Evolutionary conservation across 1,140 invertebrate species (phyloP), one percentile per base, ranked within the genome.

Genomic region (Drosophila albomicans): DNA sequence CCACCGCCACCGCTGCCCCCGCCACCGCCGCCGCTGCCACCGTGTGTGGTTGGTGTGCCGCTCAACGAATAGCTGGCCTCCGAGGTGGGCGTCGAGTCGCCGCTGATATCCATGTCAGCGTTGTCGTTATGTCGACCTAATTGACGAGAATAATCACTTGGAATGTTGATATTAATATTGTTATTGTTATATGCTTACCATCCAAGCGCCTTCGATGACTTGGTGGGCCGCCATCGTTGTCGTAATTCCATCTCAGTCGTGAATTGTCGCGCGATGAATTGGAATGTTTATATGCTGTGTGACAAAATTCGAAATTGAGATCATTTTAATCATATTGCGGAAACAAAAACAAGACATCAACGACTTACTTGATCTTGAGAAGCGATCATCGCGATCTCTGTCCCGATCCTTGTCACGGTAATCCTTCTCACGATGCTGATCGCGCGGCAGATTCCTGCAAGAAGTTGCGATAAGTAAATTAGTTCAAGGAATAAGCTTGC

Each of bases 31-130:
- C 76, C 70, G 32, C 66, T 58, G 35, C 82, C 79, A 28, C 79
- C 73, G 35, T 91, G 86, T 51, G 92, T 70, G 63, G 82, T 92
- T 74, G 87, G 80, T 73, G 92, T 89, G 57, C 91, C 92, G 78
- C 86, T 91, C 30, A 91, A 62, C 59, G 93, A 85, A 66, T 94
- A 94, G 35, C 92, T 94, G 62, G 95, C 94, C 93, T 96, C 96
- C 10, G 96, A 96, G 45, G 96, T 96, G 38, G 96, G 96, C 68
- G 96, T 97, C 75, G 96, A 96, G 86, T 96, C 96, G 71, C 96
- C 96, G 65, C 96, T 97, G 61, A 97, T 97, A 81, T 97, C 96
- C 96, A 97, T 97, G 89, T 97, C 96, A 82, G 96, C 95, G 65
- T 91, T 93, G 59, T 93, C 92, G 64, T 81, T 89, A 66, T 89